Conservation (phyloP, 2,113 vertebrate species). For the cattle (Bos taurus) region ARS-UCD2.0 NC_037328.1:80427001-80427500, state of each 20-base stretch:
- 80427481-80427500: not conserved
- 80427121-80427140: not conserved
- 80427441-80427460: not conserved
- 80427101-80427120: not conserved
- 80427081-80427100: not conserved
- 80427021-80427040: not conserved
- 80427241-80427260: not conserved
- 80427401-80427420: not conserved
- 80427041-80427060: not conserved
- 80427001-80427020: not conserved
- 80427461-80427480: not conserved
- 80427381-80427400: not conserved
- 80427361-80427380: not conserved
- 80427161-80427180: not conserved
- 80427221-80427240: not conserved
- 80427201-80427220: not conserved
- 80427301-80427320: not conserved
- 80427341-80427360: not conserved
- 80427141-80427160: not conserved
- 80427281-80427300: not conserved
- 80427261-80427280: not conserved
- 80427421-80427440: not conserved
- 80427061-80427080: not conserved
- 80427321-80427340: not conserved
- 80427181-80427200: not conserved